Base-by-base conservation (phyloP, 2,113 vertebrate species). In the Notothenia rossii region DNA sequence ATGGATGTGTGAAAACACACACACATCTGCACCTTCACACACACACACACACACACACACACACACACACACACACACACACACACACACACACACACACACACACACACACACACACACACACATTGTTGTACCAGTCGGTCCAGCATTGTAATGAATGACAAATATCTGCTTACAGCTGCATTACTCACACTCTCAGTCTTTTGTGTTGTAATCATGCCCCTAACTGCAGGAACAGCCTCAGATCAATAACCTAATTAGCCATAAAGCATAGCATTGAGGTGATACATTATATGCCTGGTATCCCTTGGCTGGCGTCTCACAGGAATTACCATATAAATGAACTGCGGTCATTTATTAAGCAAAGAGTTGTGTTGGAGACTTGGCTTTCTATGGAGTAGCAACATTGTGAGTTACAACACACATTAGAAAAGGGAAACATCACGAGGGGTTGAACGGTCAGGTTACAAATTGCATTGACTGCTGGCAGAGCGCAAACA, bases 241-340 rank as follows among this genome's bases (percentile, higher is more conserved):
- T 64, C 75, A 79, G 90, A 94, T 93, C 93, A 91, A 93, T 93
- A 89, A 87, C 84, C 73, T 91, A 92, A 91, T 94, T 92, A 92
- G 85, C 87, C 88, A 93, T 90, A 91, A 92, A 90, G 88, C 87
- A 91, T 90, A 89, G 87, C 87, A 87, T 78, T 82, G 86, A 75
- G 48, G 79, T 71, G 85, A 93, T 93, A 86, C 88, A 90, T 91
- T 92, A 89, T 86, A 88, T 70, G 83, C 74, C 88, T 89, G 91
- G 76, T 91, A 90, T 90, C 69, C 49, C 66, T 90, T 92, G 86
- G 90, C 87, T 33, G 74, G 74, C 65, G 72, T 88, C 81, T 86
- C 72, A 55, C 48, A 83, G 53, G 85, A 92, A 92, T 91, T 85
- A 90, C 81, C 88, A 89, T 90, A 86, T 86, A 89, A 91, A 92